Conservation (phyloP, 2,113 vertebrate genomes). For the Podilymbus podiceps region DNA sequence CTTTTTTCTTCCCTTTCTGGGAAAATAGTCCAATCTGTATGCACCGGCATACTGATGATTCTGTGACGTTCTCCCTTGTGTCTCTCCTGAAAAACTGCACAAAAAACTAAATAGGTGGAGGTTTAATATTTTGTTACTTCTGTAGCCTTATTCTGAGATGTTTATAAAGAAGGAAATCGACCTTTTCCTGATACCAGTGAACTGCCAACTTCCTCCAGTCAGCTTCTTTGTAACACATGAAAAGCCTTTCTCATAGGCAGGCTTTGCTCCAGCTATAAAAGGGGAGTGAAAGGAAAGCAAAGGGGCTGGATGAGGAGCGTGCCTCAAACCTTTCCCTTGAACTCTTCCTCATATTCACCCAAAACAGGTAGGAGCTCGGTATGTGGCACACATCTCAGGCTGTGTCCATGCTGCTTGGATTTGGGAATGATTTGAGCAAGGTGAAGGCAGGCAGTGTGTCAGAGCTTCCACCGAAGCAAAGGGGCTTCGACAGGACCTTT, state of each 20-base stretch:
- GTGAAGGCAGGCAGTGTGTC: background rate
- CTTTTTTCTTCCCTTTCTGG: background rate
- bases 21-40: background rate
- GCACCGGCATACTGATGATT: background rate
- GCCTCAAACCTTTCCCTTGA: background rate
- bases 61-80: background rate
- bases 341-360: background rate
- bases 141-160: background rate
- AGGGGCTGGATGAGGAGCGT: background rate
- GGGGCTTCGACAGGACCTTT: background rate
- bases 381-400: background rate
- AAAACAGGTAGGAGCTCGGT: background rate
- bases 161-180: slow-evolving; percentile 16
- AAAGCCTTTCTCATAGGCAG: background rate
- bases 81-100: background rate
- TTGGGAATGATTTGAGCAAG: background rate
- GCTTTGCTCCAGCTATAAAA: background rate
- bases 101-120: background rate
- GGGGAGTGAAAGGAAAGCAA: background rate
- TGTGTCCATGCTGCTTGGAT: background rate
- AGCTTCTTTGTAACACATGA: background rate
- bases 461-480: background rate
- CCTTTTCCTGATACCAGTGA: slow-evolving; percentile 25
- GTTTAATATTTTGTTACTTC: background rate
- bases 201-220: slow-evolving; percentile 2